Conservation (phyloP, 2,113 vertebrate species). For the Uria lomvia region DNA sequence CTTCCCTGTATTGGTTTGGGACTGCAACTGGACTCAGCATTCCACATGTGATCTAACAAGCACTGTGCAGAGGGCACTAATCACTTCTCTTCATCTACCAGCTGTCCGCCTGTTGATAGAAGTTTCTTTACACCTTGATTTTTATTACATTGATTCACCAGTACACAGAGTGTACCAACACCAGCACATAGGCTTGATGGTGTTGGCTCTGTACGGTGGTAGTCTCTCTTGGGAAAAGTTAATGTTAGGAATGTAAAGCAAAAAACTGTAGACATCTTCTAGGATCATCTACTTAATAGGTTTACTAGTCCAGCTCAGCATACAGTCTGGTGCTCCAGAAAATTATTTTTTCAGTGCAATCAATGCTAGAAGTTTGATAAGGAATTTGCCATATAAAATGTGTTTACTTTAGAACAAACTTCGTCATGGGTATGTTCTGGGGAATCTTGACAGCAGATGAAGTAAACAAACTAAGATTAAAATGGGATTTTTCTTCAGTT, state of each 20-base stretch:
- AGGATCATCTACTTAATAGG: neutral
- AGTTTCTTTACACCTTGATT: neutral
- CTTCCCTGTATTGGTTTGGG: neutral
- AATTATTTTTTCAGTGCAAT: neutral
- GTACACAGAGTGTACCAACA: too few relatives aligned
- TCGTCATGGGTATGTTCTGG: neutral
- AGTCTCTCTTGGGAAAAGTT: neutral
- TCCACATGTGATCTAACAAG: accelerated
- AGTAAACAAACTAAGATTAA: neutral
- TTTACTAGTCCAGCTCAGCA: neutral
- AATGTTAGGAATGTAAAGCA: neutral
- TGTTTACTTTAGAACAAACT: neutral
- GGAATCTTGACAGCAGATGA: neutral
- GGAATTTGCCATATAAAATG: neutral
- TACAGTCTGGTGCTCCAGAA: neutral
- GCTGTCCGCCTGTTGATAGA: neutral
- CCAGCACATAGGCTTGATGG: too few relatives aligned
- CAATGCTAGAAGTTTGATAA: neutral
- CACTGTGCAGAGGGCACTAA: accelerated
- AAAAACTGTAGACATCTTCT: neutral
- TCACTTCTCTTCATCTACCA: neutral
- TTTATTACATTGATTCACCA: neutral
- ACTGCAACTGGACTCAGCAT: neutral
- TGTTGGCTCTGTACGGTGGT: neutral
- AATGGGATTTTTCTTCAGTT: neutral